Evolutionary conservation across 2,797 vertebrate species (phyloP), one percentile per base, ranked within the genome.

Genomic region (Lepus oiostolus): DNA sequence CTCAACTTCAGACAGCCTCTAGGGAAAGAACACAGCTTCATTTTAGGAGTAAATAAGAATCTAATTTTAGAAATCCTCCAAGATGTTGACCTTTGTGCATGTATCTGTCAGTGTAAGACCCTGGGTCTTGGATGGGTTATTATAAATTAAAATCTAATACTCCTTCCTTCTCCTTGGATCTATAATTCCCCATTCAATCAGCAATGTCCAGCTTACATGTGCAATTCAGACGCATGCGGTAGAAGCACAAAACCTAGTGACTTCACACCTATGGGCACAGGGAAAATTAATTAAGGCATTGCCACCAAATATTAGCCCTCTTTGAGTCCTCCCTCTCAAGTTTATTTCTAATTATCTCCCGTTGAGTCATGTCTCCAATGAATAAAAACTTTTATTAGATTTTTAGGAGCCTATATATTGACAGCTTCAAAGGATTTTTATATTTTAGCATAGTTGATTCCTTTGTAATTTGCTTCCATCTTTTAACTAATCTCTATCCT

Each of bases 371-470:
- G 62, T 97, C 96, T 77, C 96, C 85, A 81, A 9, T 92, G 93
- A 97, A 90, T 96, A 92, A 92, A 97, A 95, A 71, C n/a, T 97
- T 96, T 96, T 97, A 97, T 97, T 97, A 96, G 93, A 96, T 93
- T 96, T 93, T 93, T 96, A 94, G 84, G 38, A 95, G 28, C 83
- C 76, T 77, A 91, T 95, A 86, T 96, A 86, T 71, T 90, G 90
- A 92, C 81, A 90, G 95, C 86, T 87, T 97, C 94, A 96, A 96
- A 97, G 93, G 90, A 96, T 95, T 96, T 97, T 96, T 96, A 67
- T 91, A 91, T 95, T 96, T 96, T 96, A 95, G 92, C 88, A 95
- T 74, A 90, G 90, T 91, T 96, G 94, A 96, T 96, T 97, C 95
- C 92, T 71, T 96, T 47, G 80, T 96, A 97, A 96, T 96, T 92